phyloP scores from a whole-genome alignment of 1,140 invertebrate genomes.

The Streblospio benedicti region DNA sequence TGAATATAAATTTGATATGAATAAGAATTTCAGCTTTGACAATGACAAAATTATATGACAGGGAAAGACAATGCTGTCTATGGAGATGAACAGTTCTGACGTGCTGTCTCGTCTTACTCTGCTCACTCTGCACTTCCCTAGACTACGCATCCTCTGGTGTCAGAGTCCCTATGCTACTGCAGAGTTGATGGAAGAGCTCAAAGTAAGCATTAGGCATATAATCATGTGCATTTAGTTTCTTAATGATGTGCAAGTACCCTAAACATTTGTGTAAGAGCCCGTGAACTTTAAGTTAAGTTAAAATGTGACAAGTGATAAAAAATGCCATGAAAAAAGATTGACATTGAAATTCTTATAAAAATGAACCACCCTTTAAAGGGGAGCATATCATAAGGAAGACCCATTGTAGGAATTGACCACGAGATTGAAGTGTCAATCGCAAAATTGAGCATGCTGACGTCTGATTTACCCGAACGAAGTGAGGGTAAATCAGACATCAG shows the following conservation, averaged over 20 bases:
- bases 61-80: slow-evolving; percentile 70
- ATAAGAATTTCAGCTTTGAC: too few species aligned
- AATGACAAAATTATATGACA: too few species aligned
- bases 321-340: background rate
- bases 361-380: background rate
- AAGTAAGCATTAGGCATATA: slow-evolving; percentile 31
- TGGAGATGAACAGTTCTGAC: slow-evolving; percentile 64
- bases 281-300: background rate
- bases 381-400: too few species aligned
- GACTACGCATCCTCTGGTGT: slow-evolving; percentile 86
- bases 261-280: background rate
- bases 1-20: too few species aligned
- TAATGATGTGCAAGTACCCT: background rate
- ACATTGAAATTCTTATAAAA: background rate
- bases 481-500: too few species aligned
- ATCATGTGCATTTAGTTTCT: background rate
- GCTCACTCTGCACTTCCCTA: slow-evolving; percentile 89
- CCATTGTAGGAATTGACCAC: too few species aligned
- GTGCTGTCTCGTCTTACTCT: slow-evolving; percentile 70
- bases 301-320: background rate
- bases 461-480: too few species aligned
- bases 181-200: slow-evolving; percentile 76
- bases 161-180: slow-evolving; percentile 88
- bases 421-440: too few species aligned
- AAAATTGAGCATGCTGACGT: too few species aligned